Percentiles rank a stretch among this genome's conserved stretches.
Evolutionary conservation across 2,888 invertebrate species (phyloP).

Genomic region (Diadegma fenestrale): DNA sequence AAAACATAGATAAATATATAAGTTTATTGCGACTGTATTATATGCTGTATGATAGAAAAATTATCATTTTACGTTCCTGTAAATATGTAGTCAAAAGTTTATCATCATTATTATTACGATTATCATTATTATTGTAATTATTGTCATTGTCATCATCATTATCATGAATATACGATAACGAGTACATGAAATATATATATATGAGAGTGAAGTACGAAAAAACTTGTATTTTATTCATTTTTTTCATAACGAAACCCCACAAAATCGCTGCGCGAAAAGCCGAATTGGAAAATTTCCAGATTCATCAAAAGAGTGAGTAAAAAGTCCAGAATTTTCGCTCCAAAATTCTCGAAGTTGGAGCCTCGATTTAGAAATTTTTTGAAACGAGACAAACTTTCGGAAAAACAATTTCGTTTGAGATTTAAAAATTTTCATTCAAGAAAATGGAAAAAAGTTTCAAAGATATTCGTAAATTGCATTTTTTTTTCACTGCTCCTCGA

Average conservation of each 20-base stretch:
- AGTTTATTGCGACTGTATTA: conserved; percentile 72
- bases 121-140: conserved; percentile 60
- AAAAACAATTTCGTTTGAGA: too few species aligned
- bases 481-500: too few species aligned
- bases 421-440: too few species aligned
- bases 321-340: neutral
- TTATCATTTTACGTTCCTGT: conserved; percentile 73
- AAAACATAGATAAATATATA: conserved; percentile 46
- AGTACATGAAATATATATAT: conserved; percentile 77
- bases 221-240: conserved; percentile 19
- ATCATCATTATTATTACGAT: conserved; percentile 70
- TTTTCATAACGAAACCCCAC: neutral
- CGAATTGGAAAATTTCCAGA: neutral
- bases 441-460: too few species aligned
- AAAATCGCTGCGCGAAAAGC: neutral
- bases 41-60: conserved; percentile 70
- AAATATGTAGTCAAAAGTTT: conserved; percentile 80
- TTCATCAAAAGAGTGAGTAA: conserved; percentile 12
- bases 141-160: conserved; percentile 46
- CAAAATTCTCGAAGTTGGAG: too few species aligned
- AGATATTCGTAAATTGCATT: too few species aligned
- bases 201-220: conserved; percentile 66
- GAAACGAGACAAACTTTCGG: too few species aligned
- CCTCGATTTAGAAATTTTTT: too few species aligned
- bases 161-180: conserved; percentile 60